These are phyloP conservation scores for Drosophila siamana DNA, from an alignment of 2,888 invertebrate species.

Conservation along the genomic window DNA sequence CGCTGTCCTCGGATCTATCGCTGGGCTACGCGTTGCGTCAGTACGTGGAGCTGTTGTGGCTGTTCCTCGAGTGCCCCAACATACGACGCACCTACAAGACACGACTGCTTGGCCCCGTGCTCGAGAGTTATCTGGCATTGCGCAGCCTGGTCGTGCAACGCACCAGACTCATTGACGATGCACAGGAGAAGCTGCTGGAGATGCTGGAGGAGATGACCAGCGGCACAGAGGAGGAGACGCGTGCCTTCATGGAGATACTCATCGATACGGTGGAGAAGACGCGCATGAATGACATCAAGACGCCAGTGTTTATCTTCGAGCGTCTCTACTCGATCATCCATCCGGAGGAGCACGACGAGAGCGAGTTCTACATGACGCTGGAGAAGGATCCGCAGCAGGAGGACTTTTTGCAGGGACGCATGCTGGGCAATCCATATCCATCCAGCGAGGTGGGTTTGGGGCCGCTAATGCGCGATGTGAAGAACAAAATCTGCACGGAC, in stretches of 20 bases:
- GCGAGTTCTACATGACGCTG: conserved; percentile 97
- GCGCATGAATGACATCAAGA: conserved; percentile 95
- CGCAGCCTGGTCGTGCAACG: conserved; percentile 96
- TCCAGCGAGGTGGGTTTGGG: conserved; percentile 97
- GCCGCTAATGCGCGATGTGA: conserved; percentile 98
- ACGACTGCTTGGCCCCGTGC: conserved; percentile 89
- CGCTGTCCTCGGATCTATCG: conserved; percentile 96
- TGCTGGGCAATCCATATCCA: conserved; percentile 99
- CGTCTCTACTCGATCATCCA: conserved; percentile 98
- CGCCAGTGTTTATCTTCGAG: conserved; percentile 99
- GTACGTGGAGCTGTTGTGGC: conserved; percentile 93
- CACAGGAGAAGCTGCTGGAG: conserved; percentile 96
- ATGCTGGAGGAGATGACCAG: conserved; percentile 97
- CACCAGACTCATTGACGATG: conserved; percentile 97
- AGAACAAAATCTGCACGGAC: conserved; percentile 99
- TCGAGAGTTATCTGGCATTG: conserved; percentile 97
- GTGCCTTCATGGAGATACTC: conserved; percentile 98
- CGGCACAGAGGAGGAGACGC: conserved; percentile 97
- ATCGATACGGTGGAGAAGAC: conserved; percentile 97
- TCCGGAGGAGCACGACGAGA: conserved; percentile 98
- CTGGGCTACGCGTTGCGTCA: conserved; percentile 97
- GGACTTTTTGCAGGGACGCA: conserved; percentile 97
- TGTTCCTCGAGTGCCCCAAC: conserved; percentile 94
- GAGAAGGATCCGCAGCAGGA: conserved; percentile 99
- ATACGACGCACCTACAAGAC: conserved; percentile 96